Evolutionary conservation across 2,888 invertebrate species (phyloP), one percentile per base, ranked within the genome.

Genomic region (Sinodicranocentrus sp.): DNA sequence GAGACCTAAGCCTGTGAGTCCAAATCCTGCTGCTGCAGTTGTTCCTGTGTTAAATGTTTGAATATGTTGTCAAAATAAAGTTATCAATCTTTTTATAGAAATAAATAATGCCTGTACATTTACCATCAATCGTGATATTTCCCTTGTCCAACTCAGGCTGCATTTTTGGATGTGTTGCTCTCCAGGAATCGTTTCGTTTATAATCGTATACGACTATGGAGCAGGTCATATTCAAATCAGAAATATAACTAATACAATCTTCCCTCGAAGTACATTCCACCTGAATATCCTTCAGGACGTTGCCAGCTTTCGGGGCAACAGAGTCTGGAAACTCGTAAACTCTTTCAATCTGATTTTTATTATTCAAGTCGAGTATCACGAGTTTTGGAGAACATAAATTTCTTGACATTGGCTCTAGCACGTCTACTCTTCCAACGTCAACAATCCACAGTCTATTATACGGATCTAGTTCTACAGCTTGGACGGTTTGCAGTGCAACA

Each of bases 381-480:
- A 86, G 54, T 44, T 85, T 86, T 0, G 85, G 70, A 3, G 85
- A 78, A 59, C 86, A 86, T 10, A 61, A 3, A 43, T 77, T 77
- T 25, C 54, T 75, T 0, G 85, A 75, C 1, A 23, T 1, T 3
- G 5, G 15, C 0, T 43, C 57, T 0, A 65, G 21, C 13, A 89
- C 94, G 5, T 92, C 92, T 0, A 93, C 92, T 79, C 94, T 92
- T 0, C 95, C 95, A 68, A 93, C 93, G 87, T 94, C 94, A 67
- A 94, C 92, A 52, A 93, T 94, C 94, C 71, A 94, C 92, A 52
- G 93, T 92, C 72, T 63, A 3, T 39, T 44, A 84, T 92, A 92
- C 0, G 92, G 92, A 90, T 95, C 95, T 54, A 95, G 93, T 90
- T 95, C 95, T 86, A 95, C 91, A 88, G 94, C 94, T 90, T 95